Evolutionary conservation across 1,140 invertebrate genomes (phyloP), one percentile per base, ranked within the genome.

Genomic region (Drusus annulatus): DNA sequence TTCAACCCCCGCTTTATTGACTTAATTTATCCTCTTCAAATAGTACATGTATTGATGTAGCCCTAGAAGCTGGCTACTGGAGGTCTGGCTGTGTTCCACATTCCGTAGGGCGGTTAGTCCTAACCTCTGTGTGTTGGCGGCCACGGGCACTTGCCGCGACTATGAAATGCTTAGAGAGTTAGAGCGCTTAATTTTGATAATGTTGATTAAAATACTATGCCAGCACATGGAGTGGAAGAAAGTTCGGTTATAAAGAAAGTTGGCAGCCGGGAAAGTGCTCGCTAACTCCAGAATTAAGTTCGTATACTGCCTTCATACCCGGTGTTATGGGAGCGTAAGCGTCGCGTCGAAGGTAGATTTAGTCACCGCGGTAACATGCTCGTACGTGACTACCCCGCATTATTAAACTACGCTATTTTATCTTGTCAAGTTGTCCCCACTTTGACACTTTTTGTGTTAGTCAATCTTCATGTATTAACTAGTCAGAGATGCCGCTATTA

Each of bases 161-260:
- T 31, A 71, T 71, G 50, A 71, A 52, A 71, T 21, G 68, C 68
- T 71, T 50, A 50, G 23, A 25, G 21, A 28, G 62, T 52, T 31
- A 71, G 68, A 17, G 36, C 45, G n/a, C 68, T 71, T 52, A 7
- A 71, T 71, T 71, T 71, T 71, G 36, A 71, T 71, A 71, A 71
- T 71, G 68, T 71, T 71, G 68, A 71, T 71, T 71, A 71, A 71
- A 71, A 71, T 71, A 71, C 68, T 50, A 71, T 71, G 16, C 36
- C 68, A 52, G 68, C 19, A 71, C 62, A 31, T 21, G 15, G 17
- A 51, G 45, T 17, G 36, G 68, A 51, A 52, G 68, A 52, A 71
- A 71, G 45, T 71, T 71, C 23, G 68, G 50, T 50, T 71, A 71
- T 71, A 52, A 71, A 71, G 68, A 71, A 71, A 71, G 68, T 71